phyloP scores from a whole-genome alignment of 1,140 invertebrate species.

The Aphelenchoides besseyi region DNA sequence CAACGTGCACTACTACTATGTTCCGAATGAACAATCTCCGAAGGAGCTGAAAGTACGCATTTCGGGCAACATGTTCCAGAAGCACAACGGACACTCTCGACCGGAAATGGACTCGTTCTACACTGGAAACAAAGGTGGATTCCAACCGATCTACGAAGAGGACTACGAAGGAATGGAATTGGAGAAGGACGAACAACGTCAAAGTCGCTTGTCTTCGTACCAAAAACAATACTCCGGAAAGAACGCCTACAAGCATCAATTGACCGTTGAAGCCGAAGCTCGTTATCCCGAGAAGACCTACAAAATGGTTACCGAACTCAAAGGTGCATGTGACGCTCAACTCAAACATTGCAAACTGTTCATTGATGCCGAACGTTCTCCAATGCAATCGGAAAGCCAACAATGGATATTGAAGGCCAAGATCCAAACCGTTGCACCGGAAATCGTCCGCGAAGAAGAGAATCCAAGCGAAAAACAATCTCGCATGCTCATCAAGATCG shows the following conservation, averaged over 20 bases:
- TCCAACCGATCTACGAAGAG: conserved; percentile 20
- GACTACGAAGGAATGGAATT: conserved; percentile 26
- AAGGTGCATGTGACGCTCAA: conserved; percentile 31
- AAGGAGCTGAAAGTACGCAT: conserved; percentile 26
- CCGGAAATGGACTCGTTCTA: conserved; percentile 32
- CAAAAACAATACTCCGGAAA: conserved; percentile 11
- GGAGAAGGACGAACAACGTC: conserved; percentile 22
- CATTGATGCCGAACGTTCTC: conserved; percentile 22
- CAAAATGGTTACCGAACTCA: conserved; percentile 26
- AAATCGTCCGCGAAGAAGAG: conserved; percentile 22
- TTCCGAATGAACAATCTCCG: conserved; percentile 34
- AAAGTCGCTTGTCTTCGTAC: conserved; percentile 6
- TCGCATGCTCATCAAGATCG: conserved; percentile 21
- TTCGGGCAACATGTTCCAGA: conserved; percentile 28
- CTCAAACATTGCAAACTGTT: conserved; percentile 30
- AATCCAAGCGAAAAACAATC: conserved; percentile 21
- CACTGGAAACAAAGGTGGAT: not conserved
- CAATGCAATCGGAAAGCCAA: conserved; percentile 21
- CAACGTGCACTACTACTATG: conserved; percentile 34
- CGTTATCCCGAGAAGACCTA: conserved; percentile 10
- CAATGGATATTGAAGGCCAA: conserved; percentile 30
- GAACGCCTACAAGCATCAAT: conserved; percentile 34
- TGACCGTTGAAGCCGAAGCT: conserved; percentile 27
- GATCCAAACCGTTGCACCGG: conserved; percentile 24
- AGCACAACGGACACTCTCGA: conserved; percentile 14